Evolutionary conservation across 2,888 invertebrate genomes (phyloP), one percentile per base, ranked within the genome.

Genomic region (Drosophila emarginata): DNA sequence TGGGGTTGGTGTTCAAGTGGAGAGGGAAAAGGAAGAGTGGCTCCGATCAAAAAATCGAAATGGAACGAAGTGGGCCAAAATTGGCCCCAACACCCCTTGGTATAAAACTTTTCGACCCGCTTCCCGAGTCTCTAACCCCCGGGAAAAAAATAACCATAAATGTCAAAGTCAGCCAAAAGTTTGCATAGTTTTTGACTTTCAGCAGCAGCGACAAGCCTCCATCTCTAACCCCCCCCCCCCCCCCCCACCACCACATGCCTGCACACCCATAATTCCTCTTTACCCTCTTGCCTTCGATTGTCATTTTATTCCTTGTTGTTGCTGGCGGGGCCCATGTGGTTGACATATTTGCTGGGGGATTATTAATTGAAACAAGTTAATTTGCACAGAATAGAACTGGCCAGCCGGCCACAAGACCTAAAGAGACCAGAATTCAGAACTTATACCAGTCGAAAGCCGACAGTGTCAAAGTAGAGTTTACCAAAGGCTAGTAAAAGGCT

Each of bases 331-430:
- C 75, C 74, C 79, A 79, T 80, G 75, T 77, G 83, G 87, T 89
- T 90, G 89, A 89, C 89, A 89, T 90, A 90, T 90, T 84, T 89
- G 89, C 89, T 86, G 79, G 87, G 83, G 89, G 89, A 90, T 90
- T 90, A 90, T 90, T 90, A 90, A 90, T 90, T 90, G 90, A 88
- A 89, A 90, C 88, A 90, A 90, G 90, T 90, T 90, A 90, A 90
- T 90, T 90, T 91, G 80, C 80, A 81, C 90, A 81, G 84, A 80
- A 84, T 84, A 82, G 45, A 45, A 45, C 84, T 84, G 77, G 64
- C 67, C 72, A 69, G 51, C 61, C 65, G 68, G 74, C 76, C 54
- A 60, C 15, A 37, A 59, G 14, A 51, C 28, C 23, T 18, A 21
- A 11, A 36, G 23, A 11, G 15, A 21, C 23, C n/a, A 26, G 15